Evolutionary conservation across 2,888 invertebrate species (phyloP), one percentile per base, ranked within the genome.

Genomic region (Mayetiola destructor): DNA sequence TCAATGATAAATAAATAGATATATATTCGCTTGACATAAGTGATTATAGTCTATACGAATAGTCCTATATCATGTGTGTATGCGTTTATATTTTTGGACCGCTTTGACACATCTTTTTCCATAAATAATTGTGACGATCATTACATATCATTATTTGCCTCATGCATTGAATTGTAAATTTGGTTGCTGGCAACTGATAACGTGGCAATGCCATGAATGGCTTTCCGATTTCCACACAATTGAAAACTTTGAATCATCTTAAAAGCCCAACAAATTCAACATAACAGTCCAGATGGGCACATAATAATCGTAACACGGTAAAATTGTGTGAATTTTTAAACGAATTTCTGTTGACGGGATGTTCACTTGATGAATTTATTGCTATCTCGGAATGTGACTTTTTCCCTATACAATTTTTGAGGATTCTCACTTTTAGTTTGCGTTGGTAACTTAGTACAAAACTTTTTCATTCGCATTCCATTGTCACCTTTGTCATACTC

Each of bases 1-100:
- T 48, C 48, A 48, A 48, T 48, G 48, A 48, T 48, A 48, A 27
- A n/a, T n/a, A n/a, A n/a, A n/a, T n/a, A n/a, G n/a, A n/a, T n/a
- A n/a, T n/a, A 48, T 48, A 48, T 48, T 48, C 16, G 48, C 27
- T 48, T 48, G 48, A 48, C 48, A 48, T 48, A 27, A 48, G 27
- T 48, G 48, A 48, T 48, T 27, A 27, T 48, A 48, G 27, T 48
- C 48, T 27, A 48, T 48, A 27, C 48, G 23, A n/a, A 48, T 48
- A 27, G 42, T 42, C 23, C 20, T 12, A 8, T 9, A 8, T 32
- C 32, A 32, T 32, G 12, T 12, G n/a, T n/a, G n/a, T n/a, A n/a
- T n/a, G n/a, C n/a, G n/a, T n/a, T n/a, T n/a, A n/a, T n/a, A n/a
- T n/a, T n/a, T n/a, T n/a, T n/a, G n/a, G n/a, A n/a, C n/a, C n/a